A percentile compares a stretch with the other conserved stretches of the same genome.
These are phyloP conservation scores for Antheraea mylitta DNA, from an alignment of 1,140 invertebrate genomes.

Conservation along the genomic window DNA sequence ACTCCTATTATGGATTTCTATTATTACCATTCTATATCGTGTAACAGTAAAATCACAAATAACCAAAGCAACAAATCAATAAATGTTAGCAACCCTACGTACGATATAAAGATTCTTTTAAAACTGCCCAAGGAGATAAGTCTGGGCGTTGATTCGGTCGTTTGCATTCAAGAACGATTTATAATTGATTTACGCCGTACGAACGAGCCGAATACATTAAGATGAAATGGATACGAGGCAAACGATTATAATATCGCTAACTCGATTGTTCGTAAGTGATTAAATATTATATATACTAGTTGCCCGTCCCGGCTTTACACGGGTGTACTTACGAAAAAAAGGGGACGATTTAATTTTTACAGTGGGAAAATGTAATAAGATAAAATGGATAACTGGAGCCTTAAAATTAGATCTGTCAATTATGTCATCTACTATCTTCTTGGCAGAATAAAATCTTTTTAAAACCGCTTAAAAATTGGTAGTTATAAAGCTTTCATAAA, in stretches of 20 bases:
- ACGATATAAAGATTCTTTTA: constrained; percentile 13
- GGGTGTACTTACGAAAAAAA: too few relatives aligned
- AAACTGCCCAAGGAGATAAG: constrained; percentile 22
- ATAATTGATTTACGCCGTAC: constrained; percentile 33
- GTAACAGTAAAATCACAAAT: neutral
- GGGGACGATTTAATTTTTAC: too few relatives aligned
- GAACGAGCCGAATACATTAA: constrained; percentile 24
- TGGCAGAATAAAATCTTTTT: too few relatives aligned
- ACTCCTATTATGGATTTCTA: neutral
- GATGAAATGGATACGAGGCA: constrained; percentile 21
- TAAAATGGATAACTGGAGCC: too few relatives aligned
- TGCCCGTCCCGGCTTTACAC: too few relatives aligned
- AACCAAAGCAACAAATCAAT: neutral
- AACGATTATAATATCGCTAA: neutral
- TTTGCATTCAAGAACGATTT: constrained; percentile 37
- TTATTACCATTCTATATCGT: neutral
- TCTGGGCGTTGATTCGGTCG: constrained; percentile 18
- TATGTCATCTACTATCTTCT: too few relatives aligned
- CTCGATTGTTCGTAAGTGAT: neutral
- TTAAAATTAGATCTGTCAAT: too few relatives aligned
- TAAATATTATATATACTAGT: neutral
- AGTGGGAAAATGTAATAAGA: too few relatives aligned
- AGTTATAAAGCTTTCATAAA: too few relatives aligned
- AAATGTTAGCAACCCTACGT: neutral
- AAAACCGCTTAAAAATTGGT: too few relatives aligned